Conservation (phyloP, 2,113 vertebrate species). For the Xiphophorus hellerii region DNA sequence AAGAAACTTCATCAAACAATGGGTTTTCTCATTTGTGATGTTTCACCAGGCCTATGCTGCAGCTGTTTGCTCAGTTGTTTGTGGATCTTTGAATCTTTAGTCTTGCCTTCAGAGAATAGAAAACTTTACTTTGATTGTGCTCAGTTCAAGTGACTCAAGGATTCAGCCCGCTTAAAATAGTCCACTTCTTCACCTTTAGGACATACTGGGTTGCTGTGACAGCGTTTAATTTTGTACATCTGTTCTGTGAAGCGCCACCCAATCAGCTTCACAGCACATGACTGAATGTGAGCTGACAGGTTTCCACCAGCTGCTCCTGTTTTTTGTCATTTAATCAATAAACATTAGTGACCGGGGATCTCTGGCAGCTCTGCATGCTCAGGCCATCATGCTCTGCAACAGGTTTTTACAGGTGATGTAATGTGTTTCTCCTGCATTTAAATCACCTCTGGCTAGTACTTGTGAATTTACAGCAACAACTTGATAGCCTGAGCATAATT, state of each 20-base stretch:
- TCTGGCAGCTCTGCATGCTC: not conserved
- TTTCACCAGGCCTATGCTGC: not conserved
- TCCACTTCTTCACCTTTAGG: not conserved
- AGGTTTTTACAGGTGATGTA: not conserved
- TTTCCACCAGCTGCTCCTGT: not conserved
- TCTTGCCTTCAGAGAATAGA: not conserved
- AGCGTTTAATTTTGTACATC: not conserved
- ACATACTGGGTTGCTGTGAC: not conserved
- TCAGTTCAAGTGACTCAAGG: no score
- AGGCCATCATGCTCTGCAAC: not conserved
- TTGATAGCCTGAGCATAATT: not conserved
- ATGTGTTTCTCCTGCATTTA: not conserved
- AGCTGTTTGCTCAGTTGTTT: not conserved
- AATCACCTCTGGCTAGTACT: not conserved
- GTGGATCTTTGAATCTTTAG: not conserved
- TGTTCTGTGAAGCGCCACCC: not conserved
- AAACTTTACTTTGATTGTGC: no score
- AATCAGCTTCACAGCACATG: not conserved
- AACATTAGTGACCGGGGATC: not conserved
- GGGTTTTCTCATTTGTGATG: not conserved
- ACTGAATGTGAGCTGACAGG: not conserved
- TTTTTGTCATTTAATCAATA: conserved; percentile 9
- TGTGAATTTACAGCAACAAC: not conserved
- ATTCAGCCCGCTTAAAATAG: no score
- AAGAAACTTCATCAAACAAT: not conserved